These are phyloP conservation scores for Pteria penguin DNA, from an alignment of 2,888 invertebrate species.

Conservation along the genomic window DNA sequence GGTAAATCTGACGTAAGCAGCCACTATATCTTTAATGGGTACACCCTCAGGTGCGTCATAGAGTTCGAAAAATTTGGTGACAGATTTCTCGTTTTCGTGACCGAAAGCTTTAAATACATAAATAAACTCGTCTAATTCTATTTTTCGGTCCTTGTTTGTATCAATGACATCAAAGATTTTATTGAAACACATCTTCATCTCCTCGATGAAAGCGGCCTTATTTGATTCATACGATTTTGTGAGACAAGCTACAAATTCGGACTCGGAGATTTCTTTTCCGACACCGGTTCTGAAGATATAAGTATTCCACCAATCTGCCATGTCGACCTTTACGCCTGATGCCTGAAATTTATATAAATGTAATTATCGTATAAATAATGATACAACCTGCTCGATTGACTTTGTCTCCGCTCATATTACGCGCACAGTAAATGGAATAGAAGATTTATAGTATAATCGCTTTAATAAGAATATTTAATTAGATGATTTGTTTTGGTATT, in stretches of 20 bases:
- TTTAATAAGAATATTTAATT: too few relatives aligned
- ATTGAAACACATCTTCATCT: slow-evolving; percentile 54
- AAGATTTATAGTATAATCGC: too few relatives aligned
- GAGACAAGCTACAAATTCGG: slow-evolving; percentile 42
- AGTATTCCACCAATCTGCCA: slow-evolving; percentile 55
- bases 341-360: too few relatives aligned
- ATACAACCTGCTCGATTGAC: too few relatives aligned
- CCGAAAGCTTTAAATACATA: slow-evolving; percentile 59
- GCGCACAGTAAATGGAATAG: too few relatives aligned
- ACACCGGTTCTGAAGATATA: slow-evolving; percentile 49
- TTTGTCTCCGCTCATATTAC: too few relatives aligned
- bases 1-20: slow-evolving; percentile 50
- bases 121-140: slow-evolving; percentile 54
- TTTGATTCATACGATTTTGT: slow-evolving; percentile 34
- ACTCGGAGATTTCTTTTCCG: slow-evolving; percentile 43
- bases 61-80: slow-evolving; percentile 48
- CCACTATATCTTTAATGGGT: slow-evolving; percentile 51
- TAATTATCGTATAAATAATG: too few relatives aligned
- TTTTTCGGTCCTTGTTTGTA: slow-evolving; percentile 57
- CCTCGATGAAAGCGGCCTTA: slow-evolving; percentile 31
- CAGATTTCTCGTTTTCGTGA: slow-evolving; percentile 54
- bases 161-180: slow-evolving; percentile 59
- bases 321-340: slow-evolving; percentile 43
- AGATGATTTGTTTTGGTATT: too few relatives aligned
- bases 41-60: slow-evolving; percentile 50